Evolutionary conservation across 2,888 invertebrate species (phyloP), one percentile per base, ranked within the genome.

Genomic region (Subacronicta megacephala): DNA sequence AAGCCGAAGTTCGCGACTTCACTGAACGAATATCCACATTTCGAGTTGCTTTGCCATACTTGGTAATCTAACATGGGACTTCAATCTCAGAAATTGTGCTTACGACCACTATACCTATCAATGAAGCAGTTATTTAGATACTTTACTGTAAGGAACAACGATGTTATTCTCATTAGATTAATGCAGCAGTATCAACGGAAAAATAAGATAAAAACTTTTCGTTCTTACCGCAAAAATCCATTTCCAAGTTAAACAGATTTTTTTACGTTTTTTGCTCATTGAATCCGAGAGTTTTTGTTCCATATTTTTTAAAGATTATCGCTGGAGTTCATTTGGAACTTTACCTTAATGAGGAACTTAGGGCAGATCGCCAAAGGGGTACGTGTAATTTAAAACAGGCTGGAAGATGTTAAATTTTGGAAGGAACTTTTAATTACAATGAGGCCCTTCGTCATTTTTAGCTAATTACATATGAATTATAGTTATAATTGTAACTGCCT

Each of bases 221-320:
- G 75, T 80, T 84, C 84, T 87, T 83, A 91, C 90, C 88, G 84
- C 89, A 83, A 83, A 89, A 90, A 89, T 89, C 90, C 90, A 92
- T 90, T 91, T 87, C 84, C 81, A 90, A 90, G 89, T 90, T 87
- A 89, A 90, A 91, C 88, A 90, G 87, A 88, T 88, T 85, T 87
- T 84, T 85, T 80, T 77, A 38, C 72, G 75, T 79, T 88, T 89
- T 90, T 89, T 87, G 81, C 82, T 85, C 85, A 85, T 85, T 87
- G 84, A 87, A 86, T 83, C 75, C 72, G 67, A 72, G 76, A 74
- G 75, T 72, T 84, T 85, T 83, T 73, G 78, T 81, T 82, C 83
- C 81, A 81, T 80, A 81, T 86, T 87, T 85, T 31, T 84, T 79
- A 63, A 79, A 77, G 78, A 84, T 81, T 80, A 80, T 78, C 73